Base-by-base conservation (phyloP, 2,888 invertebrate species). In the Cyclophora punctaria region DNA sequence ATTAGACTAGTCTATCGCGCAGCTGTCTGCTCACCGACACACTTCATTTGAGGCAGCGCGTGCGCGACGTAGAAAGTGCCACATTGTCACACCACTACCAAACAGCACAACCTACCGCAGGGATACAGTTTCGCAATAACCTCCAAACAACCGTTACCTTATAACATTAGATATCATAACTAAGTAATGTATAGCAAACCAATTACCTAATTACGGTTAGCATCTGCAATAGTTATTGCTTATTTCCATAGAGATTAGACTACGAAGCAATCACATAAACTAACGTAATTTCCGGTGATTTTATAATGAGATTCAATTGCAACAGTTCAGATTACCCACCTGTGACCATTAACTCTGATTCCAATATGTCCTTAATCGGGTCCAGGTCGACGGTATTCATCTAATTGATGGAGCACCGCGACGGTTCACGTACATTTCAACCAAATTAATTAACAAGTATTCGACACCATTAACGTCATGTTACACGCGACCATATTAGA, bases 21-120 rank as follows among this genome's bases (percentile, higher is more conserved):
- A 84, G 81, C 83, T 84, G 84, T 80, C 83, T 77, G 73, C 69
- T 74, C 71, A 72, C 79, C 85, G 85, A 84, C 86, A 86, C 86
- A 87, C 86, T 86, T 83, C 85, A 85, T 83, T 84, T 83, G 82
- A 70, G 73, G 70, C 63, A 80, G 79, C 84, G 83, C 86, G 80
- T 81, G 84, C 81, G 79, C 75, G 59, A 71, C 69, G 75, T 83
- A 84, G 85, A 88, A 84, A 86, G 84, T 84, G 74, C 81, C 80
- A 78, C 78, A 80, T 78, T 82, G 78, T 81, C 79, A 78, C 78
- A 37, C 37, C 37, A 37, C 37, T 5, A 37, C 37, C 37, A 37
- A 37, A 37, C 77, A 67, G 63, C 70, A 20, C 20, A 20, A 2
- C 20, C 20, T 20, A 20, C 20, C 20, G 20, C 20, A 20, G 20